These are phyloP conservation scores for Microctenopoma stevenorrisi DNA, from an alignment of 2,797 vertebrate genomes.

Conservation along the genomic window DNA sequence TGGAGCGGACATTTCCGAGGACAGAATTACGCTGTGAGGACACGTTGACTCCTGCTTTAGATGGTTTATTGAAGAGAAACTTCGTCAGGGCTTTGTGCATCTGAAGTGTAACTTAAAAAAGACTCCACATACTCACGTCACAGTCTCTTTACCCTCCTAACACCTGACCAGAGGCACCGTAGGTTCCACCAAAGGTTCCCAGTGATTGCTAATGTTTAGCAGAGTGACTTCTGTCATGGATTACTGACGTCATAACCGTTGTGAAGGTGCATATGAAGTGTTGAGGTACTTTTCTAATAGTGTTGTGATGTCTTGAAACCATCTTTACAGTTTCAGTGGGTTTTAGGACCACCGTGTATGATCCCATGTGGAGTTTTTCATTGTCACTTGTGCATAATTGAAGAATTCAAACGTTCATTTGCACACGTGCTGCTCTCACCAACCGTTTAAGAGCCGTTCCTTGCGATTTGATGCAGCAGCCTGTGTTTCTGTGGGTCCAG, in stretches of 20 bases:
- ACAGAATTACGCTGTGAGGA: no score
- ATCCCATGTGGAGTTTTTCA: not conserved
- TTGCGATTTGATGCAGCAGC: not conserved
- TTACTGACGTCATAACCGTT: not conserved
- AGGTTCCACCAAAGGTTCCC: no score
- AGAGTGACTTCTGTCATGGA: not conserved
- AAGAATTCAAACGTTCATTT: not conserved
- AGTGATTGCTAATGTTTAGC: not conserved
- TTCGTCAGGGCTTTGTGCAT: no score
- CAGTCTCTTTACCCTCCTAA: no score
- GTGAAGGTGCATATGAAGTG: not conserved
- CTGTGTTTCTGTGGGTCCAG: not conserved
- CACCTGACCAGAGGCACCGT: not conserved
- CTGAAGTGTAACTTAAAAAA: not conserved
- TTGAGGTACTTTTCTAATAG: not conserved
- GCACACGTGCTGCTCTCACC: not conserved
- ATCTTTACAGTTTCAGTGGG: no score
- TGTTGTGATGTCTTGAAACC: not conserved
- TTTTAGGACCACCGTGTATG: not conserved
- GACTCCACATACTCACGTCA: not conserved
- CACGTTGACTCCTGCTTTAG: no score
- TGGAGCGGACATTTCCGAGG: no score
- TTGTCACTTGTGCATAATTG: no score
- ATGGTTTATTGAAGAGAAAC: no score
- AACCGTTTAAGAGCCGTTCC: no score